Evolutionary conservation across 2,888 invertebrate species (phyloP).

Genomic region (Platycnemis pennipes): DNA sequence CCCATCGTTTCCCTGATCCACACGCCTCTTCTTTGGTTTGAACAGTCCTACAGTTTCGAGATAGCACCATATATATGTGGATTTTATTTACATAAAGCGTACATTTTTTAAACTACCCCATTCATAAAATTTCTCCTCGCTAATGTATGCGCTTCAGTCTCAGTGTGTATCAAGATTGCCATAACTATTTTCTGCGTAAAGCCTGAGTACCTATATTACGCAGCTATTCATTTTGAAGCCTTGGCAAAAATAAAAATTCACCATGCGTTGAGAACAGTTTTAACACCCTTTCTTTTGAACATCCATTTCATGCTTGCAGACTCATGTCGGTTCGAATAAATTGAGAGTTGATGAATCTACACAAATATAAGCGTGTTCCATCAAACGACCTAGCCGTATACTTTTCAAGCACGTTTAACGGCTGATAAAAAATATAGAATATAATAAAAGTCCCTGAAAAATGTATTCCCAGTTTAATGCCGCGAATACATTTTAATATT

Average conservation of each 20-base stretch:
- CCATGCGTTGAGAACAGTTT: neutral
- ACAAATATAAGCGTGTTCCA: neutral
- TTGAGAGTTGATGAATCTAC: neutral
- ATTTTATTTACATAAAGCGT: too few species aligned
- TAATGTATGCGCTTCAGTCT: too few species aligned
- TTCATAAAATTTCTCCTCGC: too few species aligned
- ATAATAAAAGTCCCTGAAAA: neutral
- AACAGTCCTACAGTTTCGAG: too few species aligned
- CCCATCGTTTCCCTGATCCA: too few species aligned
- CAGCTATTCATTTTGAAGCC: neutral
- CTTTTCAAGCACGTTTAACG: neutral
- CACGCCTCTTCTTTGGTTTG: too few species aligned
- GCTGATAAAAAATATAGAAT: neutral
- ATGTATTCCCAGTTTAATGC: neutral
- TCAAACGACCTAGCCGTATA: neutral
- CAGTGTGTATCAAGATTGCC: too few species aligned
- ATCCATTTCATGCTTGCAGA: neutral
- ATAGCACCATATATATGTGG: too few species aligned
- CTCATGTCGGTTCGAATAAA: neutral
- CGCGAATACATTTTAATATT: neutral
- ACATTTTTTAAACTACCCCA: too few species aligned
- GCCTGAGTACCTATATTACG: neutral
- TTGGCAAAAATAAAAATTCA: neutral
- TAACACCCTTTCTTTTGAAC: neutral
- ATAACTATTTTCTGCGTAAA: neutral